Conservation (phyloP, 1,140 invertebrate species). For the Drosophila guanche region DNA sequence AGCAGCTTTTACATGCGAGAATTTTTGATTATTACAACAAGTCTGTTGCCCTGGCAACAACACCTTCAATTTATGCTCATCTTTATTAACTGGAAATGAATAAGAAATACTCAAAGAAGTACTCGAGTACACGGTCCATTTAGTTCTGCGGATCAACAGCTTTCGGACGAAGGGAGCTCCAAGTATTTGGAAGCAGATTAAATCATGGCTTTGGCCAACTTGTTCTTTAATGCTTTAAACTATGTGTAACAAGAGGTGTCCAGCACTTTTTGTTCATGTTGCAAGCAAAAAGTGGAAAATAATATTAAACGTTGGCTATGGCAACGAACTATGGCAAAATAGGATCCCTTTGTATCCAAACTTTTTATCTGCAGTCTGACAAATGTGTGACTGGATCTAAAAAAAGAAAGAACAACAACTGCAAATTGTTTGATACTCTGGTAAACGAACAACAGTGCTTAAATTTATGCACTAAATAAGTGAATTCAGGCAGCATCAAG, state of each 20-base stretch:
- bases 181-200: no score
- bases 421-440: constrained; percentile 20
- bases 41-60: no score
- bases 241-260: neutral
- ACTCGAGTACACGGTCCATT: no score
- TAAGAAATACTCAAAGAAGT: no score
- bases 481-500: constrained; percentile 42
- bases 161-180: no score
- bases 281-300: constrained; percentile 13
- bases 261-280: neutral
- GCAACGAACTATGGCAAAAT: neutral
- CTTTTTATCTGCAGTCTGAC: constrained; percentile 7
- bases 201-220: no score
- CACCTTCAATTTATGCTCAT: no score
- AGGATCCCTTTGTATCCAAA: neutral
- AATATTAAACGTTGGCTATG: constrained; percentile 1
- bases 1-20: no score
- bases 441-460: constrained; percentile 5
- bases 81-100: no score
- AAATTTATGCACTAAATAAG: constrained; percentile 41
- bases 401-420: constrained; percentile 5
- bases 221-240: no score
- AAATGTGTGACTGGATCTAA: neutral
- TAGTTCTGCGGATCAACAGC: no score
- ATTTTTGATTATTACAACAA: no score